Conservation (phyloP, 2,797 vertebrate genomes). For the Anguilla megastoma region DNA sequence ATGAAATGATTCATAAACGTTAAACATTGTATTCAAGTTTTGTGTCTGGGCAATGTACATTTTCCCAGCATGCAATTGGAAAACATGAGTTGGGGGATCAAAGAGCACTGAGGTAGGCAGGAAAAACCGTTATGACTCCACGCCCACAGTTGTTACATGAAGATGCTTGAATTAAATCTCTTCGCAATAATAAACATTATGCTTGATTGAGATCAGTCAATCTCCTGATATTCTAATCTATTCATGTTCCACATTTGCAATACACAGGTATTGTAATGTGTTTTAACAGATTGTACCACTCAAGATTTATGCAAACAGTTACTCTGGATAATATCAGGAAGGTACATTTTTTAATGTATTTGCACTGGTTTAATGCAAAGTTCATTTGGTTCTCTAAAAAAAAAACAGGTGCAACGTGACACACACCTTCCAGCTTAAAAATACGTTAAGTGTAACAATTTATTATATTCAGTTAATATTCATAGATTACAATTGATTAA, state of each 20-base stretch:
- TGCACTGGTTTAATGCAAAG: not conserved
- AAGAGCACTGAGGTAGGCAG: not conserved
- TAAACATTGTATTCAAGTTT: no score
- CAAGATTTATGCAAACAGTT: not conserved
- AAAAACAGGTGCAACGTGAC: not conserved
- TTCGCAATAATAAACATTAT: not conserved
- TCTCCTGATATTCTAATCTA: not conserved
- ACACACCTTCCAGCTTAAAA: not conserved
- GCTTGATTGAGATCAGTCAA: not conserved
- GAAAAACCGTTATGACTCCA: not conserved
- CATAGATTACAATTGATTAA: not conserved
- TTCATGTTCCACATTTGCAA: not conserved
- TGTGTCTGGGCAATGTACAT: no score
- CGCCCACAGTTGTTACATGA: not conserved
- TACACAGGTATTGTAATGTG: not conserved
- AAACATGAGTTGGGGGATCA: no score
- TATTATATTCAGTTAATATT: not conserved
- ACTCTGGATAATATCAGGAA: not conserved
- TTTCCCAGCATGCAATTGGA: no score
- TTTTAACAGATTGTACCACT: not conserved
- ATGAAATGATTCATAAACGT: no score
- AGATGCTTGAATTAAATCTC: constrained; percentile 9
- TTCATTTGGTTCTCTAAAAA: not conserved
- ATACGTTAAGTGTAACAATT: not conserved
- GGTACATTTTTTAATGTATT: not conserved